A percentile compares a stretch with the other conserved stretches of the same genome.
Conservation (phyloP, 2,113 vertebrate species). For the Hypanus sabinus region DNA sequence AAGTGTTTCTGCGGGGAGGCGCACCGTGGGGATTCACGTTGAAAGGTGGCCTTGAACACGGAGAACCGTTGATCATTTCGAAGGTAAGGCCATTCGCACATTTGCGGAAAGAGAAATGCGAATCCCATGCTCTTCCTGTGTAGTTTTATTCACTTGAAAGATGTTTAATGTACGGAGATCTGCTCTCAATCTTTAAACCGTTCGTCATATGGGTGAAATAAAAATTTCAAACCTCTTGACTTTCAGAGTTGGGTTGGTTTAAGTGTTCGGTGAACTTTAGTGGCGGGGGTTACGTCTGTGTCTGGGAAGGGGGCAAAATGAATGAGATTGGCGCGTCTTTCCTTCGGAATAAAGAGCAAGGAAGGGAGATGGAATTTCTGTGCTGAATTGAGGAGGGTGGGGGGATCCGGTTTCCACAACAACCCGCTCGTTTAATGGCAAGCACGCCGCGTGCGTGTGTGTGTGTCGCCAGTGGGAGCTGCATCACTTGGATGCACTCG, state of each 20-base stretch:
- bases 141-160: background rate
- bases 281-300: background rate
- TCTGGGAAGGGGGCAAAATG: background rate
- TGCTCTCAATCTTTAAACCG: background rate
- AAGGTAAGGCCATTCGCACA: conserved; percentile 63
- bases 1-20: conserved; percentile 78
- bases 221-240: background rate
- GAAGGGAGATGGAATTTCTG: conserved; percentile 43
- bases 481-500: conserved; percentile 40
- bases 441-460: conserved; percentile 42
- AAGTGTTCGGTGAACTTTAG: background rate
- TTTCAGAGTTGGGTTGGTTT: background rate
- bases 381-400: conserved; percentile 44
- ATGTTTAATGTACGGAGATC: background rate
- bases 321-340: background rate
- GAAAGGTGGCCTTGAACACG: conserved; percentile 81
- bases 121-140: background rate
- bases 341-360: conserved; percentile 14
- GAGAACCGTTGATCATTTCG: conserved; percentile 83
- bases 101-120: background rate
- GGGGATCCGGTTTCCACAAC: conserved; percentile 49
- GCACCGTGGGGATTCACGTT: conserved; percentile 92
- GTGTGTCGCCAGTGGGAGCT: conserved; percentile 42
- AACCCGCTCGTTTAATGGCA: conserved; percentile 50
- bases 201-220: background rate